phyloP scores from a whole-genome alignment of 2,113 vertebrate species.

The Cheilinus undulatus region DNA sequence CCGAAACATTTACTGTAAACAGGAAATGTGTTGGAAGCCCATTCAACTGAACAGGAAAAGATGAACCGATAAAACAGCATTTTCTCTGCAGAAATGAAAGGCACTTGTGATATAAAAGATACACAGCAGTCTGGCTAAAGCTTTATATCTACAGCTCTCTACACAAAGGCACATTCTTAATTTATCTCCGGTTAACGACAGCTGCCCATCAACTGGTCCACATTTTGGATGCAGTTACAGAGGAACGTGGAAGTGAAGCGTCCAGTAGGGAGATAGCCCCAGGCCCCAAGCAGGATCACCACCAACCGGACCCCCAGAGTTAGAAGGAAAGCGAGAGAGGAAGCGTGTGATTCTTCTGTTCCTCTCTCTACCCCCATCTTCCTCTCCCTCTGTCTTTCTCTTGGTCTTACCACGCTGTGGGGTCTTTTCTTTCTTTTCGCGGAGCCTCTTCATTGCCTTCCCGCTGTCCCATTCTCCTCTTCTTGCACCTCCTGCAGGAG shows the following conservation, averaged over 20 bases:
- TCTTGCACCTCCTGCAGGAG: slow-evolving; percentile 82
- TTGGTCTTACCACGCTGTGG: slow-evolving; percentile 85
- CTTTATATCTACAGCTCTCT: slow-evolving; percentile 30
- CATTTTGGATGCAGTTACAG: slow-evolving; percentile 38
- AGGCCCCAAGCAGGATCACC: slow-evolving; percentile 49
- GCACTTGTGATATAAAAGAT: slow-evolving; percentile 42
- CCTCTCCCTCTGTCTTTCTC: slow-evolving; percentile 23
- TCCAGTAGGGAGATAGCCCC: slow-evolving; percentile 54
- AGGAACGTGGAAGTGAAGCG: slow-evolving; percentile 55
- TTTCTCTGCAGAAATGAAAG: slow-evolving; percentile 53
- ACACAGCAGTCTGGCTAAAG: slow-evolving; percentile 32
- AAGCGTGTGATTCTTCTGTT: slow-evolving; percentile 35
- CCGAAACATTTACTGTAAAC: slow-evolving; percentile 59
- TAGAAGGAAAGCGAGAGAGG: slow-evolving; percentile 36
- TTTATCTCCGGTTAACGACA: slow-evolving; percentile 40
- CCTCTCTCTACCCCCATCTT: slow-evolving; percentile 28
- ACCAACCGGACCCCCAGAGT: slow-evolving; percentile 50
- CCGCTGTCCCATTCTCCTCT: slow-evolving; percentile 55
- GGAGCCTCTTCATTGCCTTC: slow-evolving; percentile 72
- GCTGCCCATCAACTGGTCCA: slow-evolving; percentile 39
- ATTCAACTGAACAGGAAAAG: slow-evolving; percentile 48
- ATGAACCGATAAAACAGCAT: slow-evolving; percentile 40
- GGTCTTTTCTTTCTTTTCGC: slow-evolving; percentile 78
- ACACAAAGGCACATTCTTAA: slow-evolving; percentile 54
- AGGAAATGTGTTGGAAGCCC: slow-evolving; percentile 61